Conservation (phyloP, 2,888 invertebrate species). For the Drosophila subquinaria region DNA sequence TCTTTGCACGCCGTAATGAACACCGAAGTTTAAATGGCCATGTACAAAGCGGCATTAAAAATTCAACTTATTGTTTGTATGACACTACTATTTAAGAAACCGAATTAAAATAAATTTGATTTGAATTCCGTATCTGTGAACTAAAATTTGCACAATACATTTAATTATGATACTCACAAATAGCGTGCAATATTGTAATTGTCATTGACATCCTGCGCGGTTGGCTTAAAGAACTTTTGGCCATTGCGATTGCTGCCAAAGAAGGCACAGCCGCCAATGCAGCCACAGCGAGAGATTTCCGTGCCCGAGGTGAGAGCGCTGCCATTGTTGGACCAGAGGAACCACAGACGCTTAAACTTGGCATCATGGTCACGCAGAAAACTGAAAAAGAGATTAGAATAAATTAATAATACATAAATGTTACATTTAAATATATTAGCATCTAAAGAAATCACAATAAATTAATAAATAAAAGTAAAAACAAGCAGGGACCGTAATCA, state of each 20-base stretch:
- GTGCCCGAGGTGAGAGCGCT: constrained; percentile 86
- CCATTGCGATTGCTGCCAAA: constrained; percentile 97
- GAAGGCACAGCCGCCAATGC: constrained; percentile 97
- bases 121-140: too few relatives aligned
- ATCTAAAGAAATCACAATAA: neutral
- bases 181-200: constrained; percentile 92
- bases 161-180: constrained; percentile 75
- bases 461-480: neutral
- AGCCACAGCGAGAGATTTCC: constrained; percentile 94
- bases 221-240: constrained; percentile 94
- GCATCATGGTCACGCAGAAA: constrained; percentile 94
- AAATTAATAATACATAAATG: neutral
- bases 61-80: too few relatives aligned
- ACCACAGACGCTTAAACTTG: constrained; percentile 95
- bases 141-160: too few relatives aligned
- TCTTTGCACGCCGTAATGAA: too few relatives aligned
- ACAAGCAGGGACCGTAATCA: too few relatives aligned
- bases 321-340: constrained; percentile 91
- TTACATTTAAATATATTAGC: neutral
- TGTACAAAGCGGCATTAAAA: too few relatives aligned
- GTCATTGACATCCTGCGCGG: constrained; percentile 91
- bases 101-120: too few relatives aligned
- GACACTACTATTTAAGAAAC: too few relatives aligned
- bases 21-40: too few relatives aligned
- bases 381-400: constrained; percentile 65